phyloP scores from a whole-genome alignment of 1,140 invertebrate genomes.

The Goniozus legneri region DNA sequence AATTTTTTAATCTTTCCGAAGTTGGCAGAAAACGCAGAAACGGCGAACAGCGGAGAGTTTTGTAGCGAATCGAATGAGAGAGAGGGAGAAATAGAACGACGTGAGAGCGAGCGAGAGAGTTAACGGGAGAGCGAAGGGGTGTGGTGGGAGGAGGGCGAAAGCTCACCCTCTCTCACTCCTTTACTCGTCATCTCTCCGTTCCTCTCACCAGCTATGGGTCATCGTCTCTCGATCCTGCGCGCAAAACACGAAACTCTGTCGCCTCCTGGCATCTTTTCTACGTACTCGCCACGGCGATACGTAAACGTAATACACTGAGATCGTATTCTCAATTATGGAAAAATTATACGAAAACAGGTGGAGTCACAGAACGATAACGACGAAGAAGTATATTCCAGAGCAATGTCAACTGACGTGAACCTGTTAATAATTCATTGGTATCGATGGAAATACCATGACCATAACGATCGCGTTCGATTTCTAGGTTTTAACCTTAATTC shows the following conservation, averaged over 20 bases:
- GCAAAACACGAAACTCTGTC: slow-evolving; percentile 2
- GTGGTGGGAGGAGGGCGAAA: slow-evolving; percentile 3
- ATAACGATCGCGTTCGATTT: no score
- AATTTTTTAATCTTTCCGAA: no score
- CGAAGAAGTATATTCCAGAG: no score
- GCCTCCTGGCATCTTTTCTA: neutral
- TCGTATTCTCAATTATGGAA: neutral
- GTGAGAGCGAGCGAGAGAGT: neutral
- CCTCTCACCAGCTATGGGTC: no score
- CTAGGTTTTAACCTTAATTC: no score
- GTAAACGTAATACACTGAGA: neutral
- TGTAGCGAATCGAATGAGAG: neutral
- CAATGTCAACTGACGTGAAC: no score
- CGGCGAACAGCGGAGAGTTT: slow-evolving; percentile 4
- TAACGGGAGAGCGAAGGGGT: neutral
- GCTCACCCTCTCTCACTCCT: slow-evolving; percentile 1
- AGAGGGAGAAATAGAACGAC: neutral
- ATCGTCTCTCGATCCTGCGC: no score
- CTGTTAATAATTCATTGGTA: no score
- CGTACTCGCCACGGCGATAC: no score
- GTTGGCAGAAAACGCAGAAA: slow-evolving; percentile 18
- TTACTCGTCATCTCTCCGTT: neutral
- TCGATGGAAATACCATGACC: no score
- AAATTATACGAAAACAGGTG: neutral
- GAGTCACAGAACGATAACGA: slow-evolving; percentile 1